Percentiles rank a stretch among this genome's conserved stretches.
These are phyloP conservation scores for Eretmocerus hayati DNA, from an alignment of 2,888 invertebrate species.

Conservation along the genomic window DNA sequence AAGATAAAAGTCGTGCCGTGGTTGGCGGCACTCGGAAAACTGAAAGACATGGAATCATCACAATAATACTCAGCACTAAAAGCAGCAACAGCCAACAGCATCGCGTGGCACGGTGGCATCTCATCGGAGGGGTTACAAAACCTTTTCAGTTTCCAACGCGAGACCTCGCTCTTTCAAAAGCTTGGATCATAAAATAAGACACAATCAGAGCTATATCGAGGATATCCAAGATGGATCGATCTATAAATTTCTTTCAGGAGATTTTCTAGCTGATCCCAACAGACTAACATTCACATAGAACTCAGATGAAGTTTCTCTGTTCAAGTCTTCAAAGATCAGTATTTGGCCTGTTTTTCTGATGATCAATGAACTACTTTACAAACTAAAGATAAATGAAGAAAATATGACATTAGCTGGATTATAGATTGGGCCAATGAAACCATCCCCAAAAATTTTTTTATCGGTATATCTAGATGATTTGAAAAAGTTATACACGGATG, in stretches of 20 bases:
- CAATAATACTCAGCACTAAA: neutral
- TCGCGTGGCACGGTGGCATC: no score
- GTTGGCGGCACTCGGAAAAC: no score
- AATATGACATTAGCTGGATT: slow-evolving; percentile 2
- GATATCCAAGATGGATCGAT: slow-evolving; percentile 22
- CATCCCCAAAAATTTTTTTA: slow-evolving; percentile 1
- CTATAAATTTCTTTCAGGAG: slow-evolving; percentile 12
- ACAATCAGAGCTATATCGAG: slow-evolving; percentile 13
- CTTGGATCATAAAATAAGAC: slow-evolving; percentile 19
- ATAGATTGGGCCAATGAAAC: slow-evolving; percentile 6
- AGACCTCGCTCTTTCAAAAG: slow-evolving; percentile 7
- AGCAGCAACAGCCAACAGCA: no score
- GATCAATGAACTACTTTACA: slow-evolving; percentile 14
- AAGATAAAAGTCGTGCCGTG: no score
- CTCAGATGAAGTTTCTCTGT: slow-evolving; percentile 20
- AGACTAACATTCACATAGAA: slow-evolving; percentile 22
- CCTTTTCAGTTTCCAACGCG: slow-evolving; percentile 15
- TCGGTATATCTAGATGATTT: neutral
- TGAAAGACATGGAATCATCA: neutral
- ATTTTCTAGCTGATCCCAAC: slow-evolving; percentile 10
- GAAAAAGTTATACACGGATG: slow-evolving; percentile 1
- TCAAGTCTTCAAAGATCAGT: slow-evolving; percentile 17
- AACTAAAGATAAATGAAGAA: neutral
- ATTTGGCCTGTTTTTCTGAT: slow-evolving; percentile 14
- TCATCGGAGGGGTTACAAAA: no score